Base-by-base conservation (phyloP, 92 coral and sea anemone genomes). In the Phenganax stokvisi region DNA sequence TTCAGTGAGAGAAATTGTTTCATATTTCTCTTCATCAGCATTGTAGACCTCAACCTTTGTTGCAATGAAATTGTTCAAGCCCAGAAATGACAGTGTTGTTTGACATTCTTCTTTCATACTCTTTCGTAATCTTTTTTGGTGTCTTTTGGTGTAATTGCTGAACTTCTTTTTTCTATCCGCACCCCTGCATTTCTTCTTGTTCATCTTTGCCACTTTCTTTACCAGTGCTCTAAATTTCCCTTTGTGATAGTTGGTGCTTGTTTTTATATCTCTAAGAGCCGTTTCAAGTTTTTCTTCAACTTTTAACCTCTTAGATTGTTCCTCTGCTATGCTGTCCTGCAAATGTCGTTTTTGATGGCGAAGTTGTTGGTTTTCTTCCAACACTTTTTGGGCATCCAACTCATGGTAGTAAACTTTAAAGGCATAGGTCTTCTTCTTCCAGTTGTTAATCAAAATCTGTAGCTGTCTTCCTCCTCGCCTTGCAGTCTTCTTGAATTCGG, bases 51-150 rank as follows among this genome's bases (percentile, higher is more conserved):
- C 84, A 13, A 85, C 84, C 63, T 86, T 81, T 20, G 65, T 86
- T 17, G 86, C 89, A 57, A 86, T 74, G 65, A 86, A 86, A 59
- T 86, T 81, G 28, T 82, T 74, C 80, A 82, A 51, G 0, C 84
- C 89, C 79, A 82, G 12, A 56, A 86, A 82, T n/a, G 64, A 54
- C 9, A 82, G 79, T 8, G 86, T 82, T 29, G 86, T 67, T 60
- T 74, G 59, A 55, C 80, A 79, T 8, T 63, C 88, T 25, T 84
- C 82, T 71, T 74, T 87, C 87, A 84, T 56, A 51, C 69, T 71
- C 20, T 62, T 30, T 55, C 51, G 71, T 62, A 86, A 3, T 20
- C 84, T 83, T 73, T 27, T 57, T 72, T 83, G 87, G 59, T 87
- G 86, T 17, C 72, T 56, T 17, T 51, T 74, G 0, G 87, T 84